These are phyloP conservation scores for Pleuronectes platessa DNA, from an alignment of 2,113 vertebrate genomes.

Conservation along the genomic window DNA sequence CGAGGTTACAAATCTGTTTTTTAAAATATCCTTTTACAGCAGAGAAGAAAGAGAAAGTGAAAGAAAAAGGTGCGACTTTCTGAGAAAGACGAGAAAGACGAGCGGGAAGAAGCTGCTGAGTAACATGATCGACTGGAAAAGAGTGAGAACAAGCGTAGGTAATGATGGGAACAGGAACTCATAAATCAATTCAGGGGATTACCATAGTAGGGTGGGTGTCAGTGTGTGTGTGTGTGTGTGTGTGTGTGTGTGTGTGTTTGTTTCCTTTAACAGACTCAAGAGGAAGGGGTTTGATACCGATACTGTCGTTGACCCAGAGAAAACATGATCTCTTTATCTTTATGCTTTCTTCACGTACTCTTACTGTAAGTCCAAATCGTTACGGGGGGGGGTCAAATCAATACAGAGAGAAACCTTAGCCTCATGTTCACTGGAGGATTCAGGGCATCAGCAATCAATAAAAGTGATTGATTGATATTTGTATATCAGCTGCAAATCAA, in stretches of 20 bases:
- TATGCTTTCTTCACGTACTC: background rate
- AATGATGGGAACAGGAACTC: no score
- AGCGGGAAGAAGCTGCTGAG: constrained; percentile 12
- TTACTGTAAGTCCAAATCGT: constrained; percentile 8
- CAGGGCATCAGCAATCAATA: background rate
- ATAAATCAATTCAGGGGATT: no score
- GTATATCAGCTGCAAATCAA: no score
- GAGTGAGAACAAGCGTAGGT: no score
- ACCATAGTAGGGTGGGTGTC: background rate
- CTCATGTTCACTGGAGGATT: no score
- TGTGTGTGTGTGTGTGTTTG: background rate
- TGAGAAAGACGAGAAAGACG: background rate
- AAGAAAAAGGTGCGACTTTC: constrained; percentile 16
- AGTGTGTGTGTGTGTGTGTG: background rate
- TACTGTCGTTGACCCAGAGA: background rate
- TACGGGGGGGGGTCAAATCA: constrained; percentile 17
- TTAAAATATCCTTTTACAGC: background rate
- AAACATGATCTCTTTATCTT: constrained; percentile 26
- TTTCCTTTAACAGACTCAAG: no score
- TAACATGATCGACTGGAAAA: background rate
- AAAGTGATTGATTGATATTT: background rate
- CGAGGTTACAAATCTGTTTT: no score
- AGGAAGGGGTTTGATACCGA: no score
- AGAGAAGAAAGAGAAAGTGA: background rate
- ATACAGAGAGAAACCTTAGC: constrained; percentile 13